Evolutionary conservation across 2,888 invertebrate genomes (phyloP).

Genomic region (Drosophila affinis): DNA sequence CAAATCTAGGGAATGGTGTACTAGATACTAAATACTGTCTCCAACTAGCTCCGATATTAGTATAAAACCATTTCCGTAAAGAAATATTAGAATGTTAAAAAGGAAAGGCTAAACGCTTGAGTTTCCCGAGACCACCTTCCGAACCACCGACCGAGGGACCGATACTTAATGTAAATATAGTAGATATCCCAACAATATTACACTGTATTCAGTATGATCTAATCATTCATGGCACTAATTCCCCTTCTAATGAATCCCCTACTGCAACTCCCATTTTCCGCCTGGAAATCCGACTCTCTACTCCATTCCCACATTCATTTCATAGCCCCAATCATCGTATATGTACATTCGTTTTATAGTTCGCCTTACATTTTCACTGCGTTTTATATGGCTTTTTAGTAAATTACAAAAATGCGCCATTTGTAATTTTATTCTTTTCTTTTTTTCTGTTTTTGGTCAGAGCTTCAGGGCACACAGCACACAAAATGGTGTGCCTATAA

Average conservation of each 20-base stretch:
- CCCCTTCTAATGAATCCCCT: too few species aligned
- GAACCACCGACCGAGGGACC: too few species aligned
- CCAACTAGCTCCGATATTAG: too few species aligned
- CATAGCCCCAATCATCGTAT: conserved; percentile 25
- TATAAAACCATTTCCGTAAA: too few species aligned
- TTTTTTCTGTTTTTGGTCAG: conserved; percentile 24
- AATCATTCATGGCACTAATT: too few species aligned
- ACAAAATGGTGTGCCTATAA: conserved; percentile 65
- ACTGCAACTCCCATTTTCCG: not conserved
- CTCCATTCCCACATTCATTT: not conserved
- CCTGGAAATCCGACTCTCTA: not conserved
- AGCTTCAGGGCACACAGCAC: conserved; percentile 32
- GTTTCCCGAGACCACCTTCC: too few species aligned
- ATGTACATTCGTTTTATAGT: conserved; percentile 28
- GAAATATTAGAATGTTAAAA: too few species aligned
- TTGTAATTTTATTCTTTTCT: conserved; percentile 41
- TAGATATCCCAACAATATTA: not conserved
- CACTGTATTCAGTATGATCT: not conserved
- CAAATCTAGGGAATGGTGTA: not conserved
- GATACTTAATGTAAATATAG: too few species aligned
- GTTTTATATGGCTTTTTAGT: conserved; percentile 76
- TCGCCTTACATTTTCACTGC: conserved; percentile 49
- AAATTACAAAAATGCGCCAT: conserved; percentile 74
- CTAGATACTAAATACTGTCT: too few species aligned
- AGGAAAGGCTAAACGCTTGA: too few species aligned